These are phyloP conservation scores for Wasmannia auropunctata DNA, from an alignment of 1,140 invertebrate species.

Conservation along the genomic window DNA sequence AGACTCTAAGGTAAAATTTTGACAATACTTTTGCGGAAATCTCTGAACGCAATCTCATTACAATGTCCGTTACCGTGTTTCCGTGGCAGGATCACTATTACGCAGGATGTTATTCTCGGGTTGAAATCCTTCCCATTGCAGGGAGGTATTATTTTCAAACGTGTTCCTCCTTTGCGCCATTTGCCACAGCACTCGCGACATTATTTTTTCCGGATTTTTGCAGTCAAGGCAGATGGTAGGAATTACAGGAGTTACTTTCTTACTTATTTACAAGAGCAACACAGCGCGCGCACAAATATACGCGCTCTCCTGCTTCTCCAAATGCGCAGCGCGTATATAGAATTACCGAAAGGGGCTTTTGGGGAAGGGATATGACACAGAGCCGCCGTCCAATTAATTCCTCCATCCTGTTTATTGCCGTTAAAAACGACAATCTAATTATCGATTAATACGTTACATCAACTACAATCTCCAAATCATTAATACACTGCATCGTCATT, in stretches of 20 bases:
- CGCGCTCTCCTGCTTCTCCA: background rate
- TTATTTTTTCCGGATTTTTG: constrained; percentile 52
- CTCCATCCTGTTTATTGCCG: background rate
- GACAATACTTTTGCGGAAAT: constrained; percentile 53
- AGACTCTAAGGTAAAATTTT: constrained; percentile 36
- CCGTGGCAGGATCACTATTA: constrained; percentile 54
- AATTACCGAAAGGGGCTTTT: background rate
- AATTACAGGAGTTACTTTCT: constrained; percentile 39
- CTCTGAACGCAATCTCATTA: constrained; percentile 64
- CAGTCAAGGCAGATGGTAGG: constrained; percentile 32
- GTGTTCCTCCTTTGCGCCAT: constrained; percentile 42
- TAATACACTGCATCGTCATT: too few species aligned
- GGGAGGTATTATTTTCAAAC: constrained; percentile 66
- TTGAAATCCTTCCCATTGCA: constrained; percentile 37
- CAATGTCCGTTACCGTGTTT: constrained; percentile 62
- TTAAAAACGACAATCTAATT: constrained; percentile 28
- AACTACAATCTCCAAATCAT: background rate
- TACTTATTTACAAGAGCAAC: constrained; percentile 11
- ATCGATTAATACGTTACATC: background rate
- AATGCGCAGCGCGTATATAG: background rate
- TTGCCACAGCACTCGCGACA: constrained; percentile 39
- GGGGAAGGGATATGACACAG: background rate
- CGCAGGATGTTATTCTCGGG: constrained; percentile 58
- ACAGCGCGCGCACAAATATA: background rate
- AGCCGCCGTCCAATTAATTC: background rate